Conservation (phyloP, 2,888 invertebrate species). For the Yponomeuta malinellus region DNA sequence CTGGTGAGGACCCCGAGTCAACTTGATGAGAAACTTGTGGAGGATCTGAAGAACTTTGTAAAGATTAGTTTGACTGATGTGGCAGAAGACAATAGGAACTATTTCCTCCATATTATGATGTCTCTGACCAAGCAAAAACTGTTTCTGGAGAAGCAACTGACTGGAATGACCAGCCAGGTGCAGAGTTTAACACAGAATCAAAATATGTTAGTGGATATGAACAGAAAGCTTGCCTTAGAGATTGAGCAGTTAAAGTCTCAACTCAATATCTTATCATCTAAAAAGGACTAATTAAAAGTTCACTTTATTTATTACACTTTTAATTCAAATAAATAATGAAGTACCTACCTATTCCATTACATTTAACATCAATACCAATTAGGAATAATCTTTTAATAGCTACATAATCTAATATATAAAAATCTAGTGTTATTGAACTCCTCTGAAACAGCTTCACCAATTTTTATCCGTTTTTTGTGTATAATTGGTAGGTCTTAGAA, state of each 20-base stretch:
- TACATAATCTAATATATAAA: too few species aligned
- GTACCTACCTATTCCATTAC: not conserved
- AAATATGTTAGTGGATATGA: slow-evolving; percentile 62
- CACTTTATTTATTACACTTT: not conserved
- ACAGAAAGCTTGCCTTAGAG: slow-evolving; percentile 64
- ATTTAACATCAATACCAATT: not conserved
- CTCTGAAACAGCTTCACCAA: too few species aligned
- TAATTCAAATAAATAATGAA: not conserved
- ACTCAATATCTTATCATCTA: slow-evolving; percentile 25
- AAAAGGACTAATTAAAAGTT: not conserved
- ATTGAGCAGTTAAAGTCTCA: slow-evolving; percentile 59
- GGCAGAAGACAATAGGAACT: slow-evolving; percentile 59
- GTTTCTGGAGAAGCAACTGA: slow-evolving; percentile 60
- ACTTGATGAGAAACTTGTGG: slow-evolving; percentile 40
- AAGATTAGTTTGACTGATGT: slow-evolving; percentile 54
- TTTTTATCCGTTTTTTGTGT: too few species aligned
- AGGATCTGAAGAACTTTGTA: slow-evolving; percentile 64
- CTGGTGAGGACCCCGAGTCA: slow-evolving; percentile 16
- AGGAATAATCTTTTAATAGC: not conserved
- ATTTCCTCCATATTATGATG: slow-evolving; percentile 68
- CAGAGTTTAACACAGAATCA: slow-evolving; percentile 52
- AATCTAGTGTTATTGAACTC: too few species aligned
- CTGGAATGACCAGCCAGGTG: slow-evolving; percentile 49
- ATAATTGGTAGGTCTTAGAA: too few species aligned
- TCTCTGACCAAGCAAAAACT: slow-evolving; percentile 65